Base-by-base conservation (phyloP, 2,888 invertebrate genomes). In the Tenodera sinensis region DNA sequence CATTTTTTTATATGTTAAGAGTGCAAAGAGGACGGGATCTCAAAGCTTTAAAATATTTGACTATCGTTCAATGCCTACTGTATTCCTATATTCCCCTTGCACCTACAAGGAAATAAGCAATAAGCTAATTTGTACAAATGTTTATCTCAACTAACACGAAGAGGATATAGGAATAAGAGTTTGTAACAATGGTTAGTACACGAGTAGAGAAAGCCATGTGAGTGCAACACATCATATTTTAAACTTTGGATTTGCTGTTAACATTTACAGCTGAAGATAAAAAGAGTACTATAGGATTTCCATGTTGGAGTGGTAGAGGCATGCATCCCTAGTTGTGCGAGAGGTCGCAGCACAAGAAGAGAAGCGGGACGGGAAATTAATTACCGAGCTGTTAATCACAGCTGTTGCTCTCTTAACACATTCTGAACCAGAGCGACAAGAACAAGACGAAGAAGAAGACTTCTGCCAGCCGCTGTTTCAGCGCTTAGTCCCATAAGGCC, bases 301-400 rank as follows among this genome's bases (percentile, higher is more conserved):
- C 54, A 20, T 25, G 54, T 25, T 71, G 20, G 20, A 20, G 54
- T 71, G 6, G 4, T n/a, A 71, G 54, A 1, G 4, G 54, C 54
- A 71, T 20, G 20, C 54, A 20, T 71, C 54, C 54, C 2, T 20
- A 71, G 4, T 71, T 71, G 54, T 71, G 54, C 20, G 54, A 71
- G 54, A 71, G 54, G 54, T 71, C 54, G 54, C 54, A 7, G 54
- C 54, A 7, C 54, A 71, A 71, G 54, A 54, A 54, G 54, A 54
- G 54, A 71, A 71, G 54, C 54, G 25, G 54, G 83, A 42, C 82
- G 27, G 84, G 84, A 88, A 88, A 88, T 88, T 88, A 88, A 88
- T 88, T 88, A 88, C 88, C 83, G 81, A 89, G 87, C 87, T 89
- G 89, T 89, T 89, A 89, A 87, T 87, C 87, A 89, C 89, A 87